Evolutionary conservation across 2,113 vertebrate species (phyloP), one percentile per base, ranked within the genome.

Genomic region (Larimichthys polyactis): DNA sequence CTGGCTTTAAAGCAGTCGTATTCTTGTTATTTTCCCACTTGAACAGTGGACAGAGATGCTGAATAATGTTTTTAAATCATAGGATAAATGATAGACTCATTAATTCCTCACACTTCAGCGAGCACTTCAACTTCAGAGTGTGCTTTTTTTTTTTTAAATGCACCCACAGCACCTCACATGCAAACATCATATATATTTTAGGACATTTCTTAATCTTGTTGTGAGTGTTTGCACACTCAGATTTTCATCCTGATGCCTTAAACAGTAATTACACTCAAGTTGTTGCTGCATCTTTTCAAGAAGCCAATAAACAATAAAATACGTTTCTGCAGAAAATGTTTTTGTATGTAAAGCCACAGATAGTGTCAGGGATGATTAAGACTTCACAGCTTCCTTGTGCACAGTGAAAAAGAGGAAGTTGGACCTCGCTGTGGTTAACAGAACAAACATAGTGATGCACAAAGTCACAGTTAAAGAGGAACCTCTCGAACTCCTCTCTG

Each of bases 381-480:
- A 46, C 75, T 82, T 79, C 82, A 82, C 75, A 66, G 29, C 63
- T 11, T 15, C 57, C 69, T 69, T 2, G 0, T 48, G 60, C 73
- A 62, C 19, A 32, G 58, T 51, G 75, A 84, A 57, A 69, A 65
- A 49, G 24, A 80, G 82, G 79, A 87, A 83, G 85, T 73, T 57
- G 64, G 51, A 72, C 51, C 2, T 40, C 2, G 11, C 36, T 79
- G 84, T 64, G 87, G 84, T 86, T 81, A 63, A 69, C 79, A 69
- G 49, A 81, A 75, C 52, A 84, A 55, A 59, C 51, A n/a, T n/a
- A 49, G 27, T 20, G 16, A 52, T 40, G 40, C 51, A 58, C 32
- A 60, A 48, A 76, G 73, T 66, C 79, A 44, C 59, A 64, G 64
- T 40, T 59, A 59, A 79, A 87, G 81, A 82, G 81, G 81, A 84